Base-by-base conservation (phyloP, 2,888 invertebrate species). In the Cosmorhoe ocellata region DNA sequence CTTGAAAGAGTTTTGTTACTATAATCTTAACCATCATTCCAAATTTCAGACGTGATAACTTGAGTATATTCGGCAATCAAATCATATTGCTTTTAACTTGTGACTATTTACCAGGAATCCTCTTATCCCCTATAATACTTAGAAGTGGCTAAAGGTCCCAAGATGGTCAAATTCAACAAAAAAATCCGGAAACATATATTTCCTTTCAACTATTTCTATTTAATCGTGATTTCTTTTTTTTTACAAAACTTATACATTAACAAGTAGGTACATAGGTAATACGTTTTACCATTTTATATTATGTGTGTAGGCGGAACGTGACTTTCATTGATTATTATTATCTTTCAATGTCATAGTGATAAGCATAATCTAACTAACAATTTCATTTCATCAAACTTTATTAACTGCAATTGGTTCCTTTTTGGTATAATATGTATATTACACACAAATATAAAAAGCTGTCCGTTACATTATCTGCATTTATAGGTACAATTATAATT, bases 301-400 rank as follows among this genome's bases (percentile, higher is more conserved):
- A 6, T 24, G 1, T 7, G 3, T 7, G 39, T 43, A 13, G 31
- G 43, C 18, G 28, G 33, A 52, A 46, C 56, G 63, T 72, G 65
- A 63, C 69, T 69, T 71, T 73, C 65, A 69, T 74, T 74, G 74
- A 73, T 74, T 71, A 52, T 46, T 54, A 64, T 72, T 76, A 80
- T 78, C 78, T 77, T 69, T 77, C 79, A 80, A 79, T 78, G 79
- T 74, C 77, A 67, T 48, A 66, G 60, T 58, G 79, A 78, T 79
- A 76, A 72, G 59, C 47, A 51, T 54, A 59, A 61, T 62, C 61
- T 57, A 51, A 47, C n/a, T n/a, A 48, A 47, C 36, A 47, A 55
- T 34, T 52, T 55, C 49, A 58, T 59, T 53, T 56, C 38, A 43
- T 54, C 48, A 56, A 47, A 51, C 50, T 26, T 38, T 50, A 32